phyloP scores from a whole-genome alignment of 2,888 invertebrate genomes.

The Drosophila colorata region DNA sequence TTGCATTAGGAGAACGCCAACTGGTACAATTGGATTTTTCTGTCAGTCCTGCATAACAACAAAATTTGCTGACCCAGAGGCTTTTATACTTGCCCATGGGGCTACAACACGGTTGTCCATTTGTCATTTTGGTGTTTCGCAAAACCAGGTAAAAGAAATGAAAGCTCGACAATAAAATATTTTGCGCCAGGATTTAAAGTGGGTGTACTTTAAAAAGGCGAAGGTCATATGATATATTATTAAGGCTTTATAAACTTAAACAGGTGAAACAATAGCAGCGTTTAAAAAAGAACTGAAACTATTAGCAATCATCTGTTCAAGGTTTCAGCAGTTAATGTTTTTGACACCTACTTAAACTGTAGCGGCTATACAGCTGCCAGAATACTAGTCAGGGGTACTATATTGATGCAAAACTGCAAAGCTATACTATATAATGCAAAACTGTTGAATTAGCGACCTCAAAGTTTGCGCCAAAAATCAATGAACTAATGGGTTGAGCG shows the following conservation, averaged over 20 bases:
- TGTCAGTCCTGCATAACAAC: slow-evolving; percentile 12
- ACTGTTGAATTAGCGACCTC: no score
- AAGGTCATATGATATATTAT: no score
- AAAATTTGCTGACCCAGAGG: slow-evolving; percentile 49
- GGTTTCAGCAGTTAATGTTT: no score
- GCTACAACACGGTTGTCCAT: slow-evolving; percentile 3
- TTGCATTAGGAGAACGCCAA: slow-evolving; percentile 54
- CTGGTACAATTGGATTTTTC: slow-evolving; percentile 7
- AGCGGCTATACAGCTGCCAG: background rate
- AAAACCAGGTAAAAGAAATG: background rate
- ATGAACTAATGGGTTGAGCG: slow-evolving; percentile 8
- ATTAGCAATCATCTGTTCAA: background rate
- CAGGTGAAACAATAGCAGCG: background rate
- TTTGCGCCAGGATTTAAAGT: background rate
- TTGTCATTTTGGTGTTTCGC: slow-evolving; percentile 9
- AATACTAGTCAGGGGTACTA: background rate
- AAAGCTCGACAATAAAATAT: slow-evolving; percentile 2
- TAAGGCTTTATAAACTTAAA: no score
- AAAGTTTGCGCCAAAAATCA: slow-evolving; percentile 6
- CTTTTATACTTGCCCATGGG: slow-evolving; percentile 35
- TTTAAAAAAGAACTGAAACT: no score
- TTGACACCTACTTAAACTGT: background rate
- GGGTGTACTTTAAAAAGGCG: background rate
- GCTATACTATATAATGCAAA: no score
- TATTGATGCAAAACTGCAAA: no score